Base-by-base conservation (phyloP, 92 coral and sea anemone genomes). In the Muricea muricata region DNA sequence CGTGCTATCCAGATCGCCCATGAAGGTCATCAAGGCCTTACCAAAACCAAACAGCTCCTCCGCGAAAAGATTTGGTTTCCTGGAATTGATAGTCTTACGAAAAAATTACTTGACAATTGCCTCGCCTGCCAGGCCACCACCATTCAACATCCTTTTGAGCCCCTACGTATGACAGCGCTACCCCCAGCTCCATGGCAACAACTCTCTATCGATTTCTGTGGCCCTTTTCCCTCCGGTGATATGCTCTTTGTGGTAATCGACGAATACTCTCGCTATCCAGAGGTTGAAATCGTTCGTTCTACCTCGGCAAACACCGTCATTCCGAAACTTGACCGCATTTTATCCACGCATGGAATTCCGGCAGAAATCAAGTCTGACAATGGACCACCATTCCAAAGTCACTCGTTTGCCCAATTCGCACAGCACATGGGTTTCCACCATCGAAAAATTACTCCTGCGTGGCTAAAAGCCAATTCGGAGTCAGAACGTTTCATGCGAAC, bases 21-120 rank as follows among this genome's bases (percentile, higher is more conserved):
- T 24, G 91, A 91, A 52, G 91, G 91, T 1, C 86, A 85, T 68
- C 88, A 91, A 52, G 92, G 92, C 18, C 89, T 91, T 21, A 78
- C 75, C 21, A 84, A 89, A 50, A 85, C 89, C 30, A 91, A 88
- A 66, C 71, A 79, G 33, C 73, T 79, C 12, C 82, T 88, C 18
- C 33, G 91, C 15, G 80, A 81, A 41, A 84, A 85, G 50, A 78
- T 87, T 35, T 87, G 93, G 93, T 85, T 81, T 63, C 92, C 92
- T 21, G 68, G 83, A 25, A 88, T 88, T 25, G 80, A 78, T 58
- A 1, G 26, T 40, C 46, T 45, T 20, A 86, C 73, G 7, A 86
- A 89, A 58, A 40, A 63, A 30, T 41, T 73, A 56, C 65, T 87
- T 37, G 15, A 60, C 13, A 25, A 72, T 31, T 87, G 84, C 35